Conservation (phyloP, 2,888 invertebrate species). For the Synanthedon vespiformis region DNA sequence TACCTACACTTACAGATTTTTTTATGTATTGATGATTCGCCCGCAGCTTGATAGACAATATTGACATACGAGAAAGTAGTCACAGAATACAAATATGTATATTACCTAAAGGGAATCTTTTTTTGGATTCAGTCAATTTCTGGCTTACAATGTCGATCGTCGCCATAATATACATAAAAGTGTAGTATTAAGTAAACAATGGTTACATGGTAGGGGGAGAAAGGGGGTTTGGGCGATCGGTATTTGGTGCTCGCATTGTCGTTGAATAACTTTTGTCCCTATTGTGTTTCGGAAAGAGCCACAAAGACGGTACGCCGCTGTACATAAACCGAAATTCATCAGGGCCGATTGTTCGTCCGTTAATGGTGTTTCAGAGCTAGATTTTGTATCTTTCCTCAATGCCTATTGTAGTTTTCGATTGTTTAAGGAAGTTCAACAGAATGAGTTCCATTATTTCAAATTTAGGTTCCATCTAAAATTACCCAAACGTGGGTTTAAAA, state of each 20-base stretch:
- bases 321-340: conserved; percentile 70
- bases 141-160: conserved; percentile 39
- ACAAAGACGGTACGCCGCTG: conserved; percentile 63
- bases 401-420: not conserved
- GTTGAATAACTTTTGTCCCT: conserved; percentile 72
- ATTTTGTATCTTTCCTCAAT: conserved; percentile 17
- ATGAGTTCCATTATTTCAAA: no score
- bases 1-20: no score
- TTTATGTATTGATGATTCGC: no score
- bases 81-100: no score
- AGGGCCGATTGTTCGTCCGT: conserved; percentile 62
- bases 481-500: no score
- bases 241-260: conserved; percentile 71
- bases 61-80: no score
- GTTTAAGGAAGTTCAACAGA: no score
- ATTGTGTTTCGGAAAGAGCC: conserved; percentile 67
- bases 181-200: conserved; percentile 67
- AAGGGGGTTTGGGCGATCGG: conserved; percentile 55
- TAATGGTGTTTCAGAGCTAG: conserved; percentile 48
- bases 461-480: no score
- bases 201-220: conserved; percentile 29
- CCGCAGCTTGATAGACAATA: no score
- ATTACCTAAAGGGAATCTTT: not conserved
- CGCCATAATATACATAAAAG: conserved; percentile 61
- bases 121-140: conserved; percentile 32